phyloP scores from a whole-genome alignment of 2,888 invertebrate genomes.

The Cephus sareptanus region DNA sequence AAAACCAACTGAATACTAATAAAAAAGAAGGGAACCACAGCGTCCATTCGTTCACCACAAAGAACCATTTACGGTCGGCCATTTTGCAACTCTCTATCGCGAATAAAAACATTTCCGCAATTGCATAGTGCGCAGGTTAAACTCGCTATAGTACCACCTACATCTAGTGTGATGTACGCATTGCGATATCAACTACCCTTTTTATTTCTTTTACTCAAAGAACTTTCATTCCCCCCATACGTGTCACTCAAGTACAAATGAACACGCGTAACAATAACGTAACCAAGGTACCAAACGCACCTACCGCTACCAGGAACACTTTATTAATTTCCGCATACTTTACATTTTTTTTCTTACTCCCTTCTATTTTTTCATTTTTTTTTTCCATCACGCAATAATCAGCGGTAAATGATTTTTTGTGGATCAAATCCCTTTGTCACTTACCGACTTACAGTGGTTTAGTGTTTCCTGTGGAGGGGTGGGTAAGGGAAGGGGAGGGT shows the following conservation, averaged over 20 bases:
- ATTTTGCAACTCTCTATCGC: background rate
- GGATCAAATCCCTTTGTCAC: background rate
- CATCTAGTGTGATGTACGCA: background rate
- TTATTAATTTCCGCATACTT: background rate
- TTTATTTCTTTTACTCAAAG: background rate
- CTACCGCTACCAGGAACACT: background rate
- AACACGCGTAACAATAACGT: background rate
- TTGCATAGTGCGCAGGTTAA: background rate
- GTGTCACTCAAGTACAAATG: background rate
- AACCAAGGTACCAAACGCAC: background rate
- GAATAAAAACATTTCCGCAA: background rate
- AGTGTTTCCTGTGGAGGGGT: background rate
- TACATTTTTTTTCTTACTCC: background rate
- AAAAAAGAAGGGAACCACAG: background rate
- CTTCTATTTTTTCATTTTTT: slow-evolving; percentile 6
- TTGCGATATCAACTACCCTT: background rate
- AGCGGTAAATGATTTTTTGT: background rate
- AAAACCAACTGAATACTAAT: background rate
- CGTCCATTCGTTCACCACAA: background rate
- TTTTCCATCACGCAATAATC: background rate
- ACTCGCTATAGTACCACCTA: background rate
- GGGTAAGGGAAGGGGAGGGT: background rate
- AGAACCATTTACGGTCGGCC: background rate
- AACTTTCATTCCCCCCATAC: background rate
- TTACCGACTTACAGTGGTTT: background rate